Conservation (phyloP, 1,140 invertebrate species). For the Bombus sylvicola region DNA sequence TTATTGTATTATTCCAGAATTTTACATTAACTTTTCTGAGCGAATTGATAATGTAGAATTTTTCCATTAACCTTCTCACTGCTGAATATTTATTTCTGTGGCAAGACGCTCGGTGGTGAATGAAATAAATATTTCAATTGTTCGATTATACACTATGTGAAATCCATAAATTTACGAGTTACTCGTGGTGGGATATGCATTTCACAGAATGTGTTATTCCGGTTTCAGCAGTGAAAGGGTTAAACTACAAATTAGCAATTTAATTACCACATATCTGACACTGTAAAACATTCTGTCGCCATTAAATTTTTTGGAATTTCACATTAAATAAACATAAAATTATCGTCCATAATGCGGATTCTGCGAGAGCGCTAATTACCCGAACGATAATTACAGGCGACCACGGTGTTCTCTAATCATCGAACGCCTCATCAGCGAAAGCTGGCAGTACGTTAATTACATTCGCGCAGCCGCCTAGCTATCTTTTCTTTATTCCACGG, state of each 20-base stretch:
- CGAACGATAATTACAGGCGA: not conserved
- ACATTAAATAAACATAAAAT: not conserved
- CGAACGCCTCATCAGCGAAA: constrained; percentile 9
- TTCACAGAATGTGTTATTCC: too few relatives aligned
- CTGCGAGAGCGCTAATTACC: not conserved
- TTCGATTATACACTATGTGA: too few relatives aligned
- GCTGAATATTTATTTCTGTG: too few relatives aligned
- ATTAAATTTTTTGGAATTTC: not conserved
- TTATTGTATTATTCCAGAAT: too few relatives aligned
- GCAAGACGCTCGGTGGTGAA: too few relatives aligned
- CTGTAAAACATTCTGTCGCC: too few relatives aligned
- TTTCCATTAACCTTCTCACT: not conserved
- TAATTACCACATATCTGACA: not conserved
- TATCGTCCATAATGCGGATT: not conserved
- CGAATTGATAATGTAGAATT: not conserved
- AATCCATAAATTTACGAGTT: too few relatives aligned
- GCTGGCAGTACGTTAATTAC: not conserved
- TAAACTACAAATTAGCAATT: not conserved
- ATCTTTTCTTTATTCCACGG: not conserved
- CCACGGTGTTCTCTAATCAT: constrained; percentile 11
- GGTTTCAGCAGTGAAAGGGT: too few relatives aligned
- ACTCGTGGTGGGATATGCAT: too few relatives aligned
- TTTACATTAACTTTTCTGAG: too few relatives aligned
- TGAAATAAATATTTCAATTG: too few relatives aligned
- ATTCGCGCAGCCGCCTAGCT: not conserved